phyloP scores from a whole-genome alignment of 1,140 invertebrate genomes.

The Drosophila rufa region DNA sequence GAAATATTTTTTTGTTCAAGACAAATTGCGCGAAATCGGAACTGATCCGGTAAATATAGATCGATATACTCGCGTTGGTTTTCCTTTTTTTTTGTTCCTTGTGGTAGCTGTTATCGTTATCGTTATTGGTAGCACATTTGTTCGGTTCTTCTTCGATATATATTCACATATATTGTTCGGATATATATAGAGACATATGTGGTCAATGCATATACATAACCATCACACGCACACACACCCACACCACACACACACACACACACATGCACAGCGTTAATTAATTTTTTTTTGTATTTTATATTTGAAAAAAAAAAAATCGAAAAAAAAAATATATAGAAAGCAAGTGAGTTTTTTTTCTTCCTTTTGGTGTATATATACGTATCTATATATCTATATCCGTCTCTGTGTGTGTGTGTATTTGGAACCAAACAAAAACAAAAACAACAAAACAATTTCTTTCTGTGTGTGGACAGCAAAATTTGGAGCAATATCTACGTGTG shows the following conservation, averaged over 20 bases:
- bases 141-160: slow-evolving; percentile 31
- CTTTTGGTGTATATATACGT: slow-evolving; percentile 22
- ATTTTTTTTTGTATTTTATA: slow-evolving; percentile 42
- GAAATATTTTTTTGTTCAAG: slow-evolving; percentile 58
- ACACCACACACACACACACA: slow-evolving; percentile 55
- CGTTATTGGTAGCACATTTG: slow-evolving; percentile 28
- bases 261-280: slow-evolving; percentile 52
- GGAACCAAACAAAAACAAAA: slow-evolving; percentile 75
- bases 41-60: slow-evolving; percentile 52
- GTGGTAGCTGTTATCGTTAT: slow-evolving; percentile 4
- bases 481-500: slow-evolving; percentile 81
- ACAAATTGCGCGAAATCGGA: slow-evolving; percentile 51
- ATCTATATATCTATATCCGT: slow-evolving; percentile 38
- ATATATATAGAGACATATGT: slow-evolving; percentile 39
- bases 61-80: slow-evolving; percentile 31
- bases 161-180: slow-evolving; percentile 37
- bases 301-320: slow-evolving; percentile 48
- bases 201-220: slow-evolving; percentile 45
- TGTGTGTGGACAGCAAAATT: slow-evolving; percentile 64
- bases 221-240: slow-evolving; percentile 61
- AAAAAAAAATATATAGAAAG: slow-evolving; percentile 41
- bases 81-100: background rate
- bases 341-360: slow-evolving; percentile 23
- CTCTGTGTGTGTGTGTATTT: slow-evolving; percentile 49
- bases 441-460: slow-evolving; percentile 69